Evolutionary conservation across 2,113 vertebrate genomes (phyloP), one percentile per base, ranked within the genome.

Genomic region (Taurulus bubalis): DNA sequence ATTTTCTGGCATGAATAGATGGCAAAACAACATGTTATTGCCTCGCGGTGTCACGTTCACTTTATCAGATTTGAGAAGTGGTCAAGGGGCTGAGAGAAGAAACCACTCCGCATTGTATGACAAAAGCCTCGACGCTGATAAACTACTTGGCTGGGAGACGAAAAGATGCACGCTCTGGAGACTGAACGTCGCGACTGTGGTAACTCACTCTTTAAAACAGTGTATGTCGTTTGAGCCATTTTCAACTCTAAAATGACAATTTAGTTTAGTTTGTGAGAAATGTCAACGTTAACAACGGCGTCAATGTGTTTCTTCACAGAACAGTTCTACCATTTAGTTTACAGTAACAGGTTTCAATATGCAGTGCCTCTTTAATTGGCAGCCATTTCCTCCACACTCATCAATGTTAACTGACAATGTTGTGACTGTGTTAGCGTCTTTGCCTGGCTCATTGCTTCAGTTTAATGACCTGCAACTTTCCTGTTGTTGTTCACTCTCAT

Each of bases 1-100:
- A 16, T 38, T 45, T 66, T 75, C 30, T 59, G 18, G 30, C 30
- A 55, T 30, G 8, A 51, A 42, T 68, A 26, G n/a, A 80, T 49
- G 30, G 12, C 36, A 56, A 26, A 20, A 30, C 77, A 18, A 47
- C 49, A 56, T 32, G 76, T 10, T 71, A 11, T 38, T n/a, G 22
- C 51, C 8, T 3, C 4, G n/a, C 8, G 32, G 11, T 1, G 1
- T 30, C 6, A 20, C 42, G 20, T 34, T 28, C 28, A 32, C 30
- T 64, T 49, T 55, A 58, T 69, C 32, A 24, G n/a, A 30, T 53
- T 24, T 36, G 22, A 80, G 60, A 42, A 6, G 51, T 53, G 22
- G 8, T 8, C 51, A 53, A 53, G 51, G 51, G n/a, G 22, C n/a
- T 16, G 53, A 55, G n/a, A 55, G 10, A 55, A 55, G n/a, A 24